Conservation (phyloP, 2,888 invertebrate genomes). For the Linyphia triangularis region DNA sequence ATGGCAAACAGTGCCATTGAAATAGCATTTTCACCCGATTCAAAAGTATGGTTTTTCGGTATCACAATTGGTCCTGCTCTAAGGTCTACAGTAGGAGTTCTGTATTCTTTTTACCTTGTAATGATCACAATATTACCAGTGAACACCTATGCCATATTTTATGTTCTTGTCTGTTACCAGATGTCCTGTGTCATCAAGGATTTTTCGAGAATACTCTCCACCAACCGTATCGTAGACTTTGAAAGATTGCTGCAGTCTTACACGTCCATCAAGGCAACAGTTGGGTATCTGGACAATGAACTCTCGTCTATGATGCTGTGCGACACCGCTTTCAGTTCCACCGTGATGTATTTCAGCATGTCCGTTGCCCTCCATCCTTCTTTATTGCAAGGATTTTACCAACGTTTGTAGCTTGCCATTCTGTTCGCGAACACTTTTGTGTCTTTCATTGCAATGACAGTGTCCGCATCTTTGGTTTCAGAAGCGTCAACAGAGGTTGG, state of each 20-base stretch:
- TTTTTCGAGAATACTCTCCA: not conserved
- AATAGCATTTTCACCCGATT: not conserved
- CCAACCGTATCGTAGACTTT: not conserved
- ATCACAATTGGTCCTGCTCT: not conserved
- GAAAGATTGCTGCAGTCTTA: not conserved
- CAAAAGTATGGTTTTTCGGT: not conserved
- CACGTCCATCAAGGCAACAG: not conserved
- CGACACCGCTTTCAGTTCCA: not conserved
- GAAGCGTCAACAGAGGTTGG: slow-evolving; percentile 6
- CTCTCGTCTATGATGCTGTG: not conserved
- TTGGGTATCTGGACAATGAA: not conserved
- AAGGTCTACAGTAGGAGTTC: not conserved
- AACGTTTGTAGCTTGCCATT: not conserved
- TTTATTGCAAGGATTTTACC: not conserved
- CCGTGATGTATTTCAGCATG: not conserved
- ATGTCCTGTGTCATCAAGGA: not conserved
- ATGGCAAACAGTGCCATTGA: not conserved
- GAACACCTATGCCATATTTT: not conserved
- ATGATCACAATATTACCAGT: not conserved
- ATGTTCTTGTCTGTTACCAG: not conserved
- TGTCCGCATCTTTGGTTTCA: not conserved
- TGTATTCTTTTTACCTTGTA: not conserved
- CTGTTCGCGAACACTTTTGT: not conserved
- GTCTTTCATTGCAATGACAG: not conserved
- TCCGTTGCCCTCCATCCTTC: not conserved